Evolutionary conservation across 2,888 invertebrate species (phyloP), one percentile per base, ranked within the genome.

Genomic region (Griposia aprilina): DNA sequence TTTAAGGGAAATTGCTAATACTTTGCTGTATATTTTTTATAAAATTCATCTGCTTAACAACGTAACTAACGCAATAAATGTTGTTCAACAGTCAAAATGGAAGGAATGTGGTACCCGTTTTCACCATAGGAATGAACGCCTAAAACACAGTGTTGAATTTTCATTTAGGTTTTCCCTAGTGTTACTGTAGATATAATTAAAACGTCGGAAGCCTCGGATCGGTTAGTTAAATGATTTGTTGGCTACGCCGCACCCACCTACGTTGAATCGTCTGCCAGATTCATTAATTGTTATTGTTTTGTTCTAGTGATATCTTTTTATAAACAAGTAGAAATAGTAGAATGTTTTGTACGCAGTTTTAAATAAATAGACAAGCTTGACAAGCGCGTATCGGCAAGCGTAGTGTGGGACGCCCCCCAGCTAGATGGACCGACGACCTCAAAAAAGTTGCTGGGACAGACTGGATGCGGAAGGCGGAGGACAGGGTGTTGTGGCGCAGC

Each of bases 201-300:
- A 52, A 50, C 13, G 20, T 77, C 50, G 30, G 15, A 62, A 74
- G 59, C 73, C n/a, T 66, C 10, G 50, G 55, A 82, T 78, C 55
- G 23, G 69, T 75, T 75, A 62, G 13, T 45, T 70, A 80, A 66
- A 77, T 85, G 85, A 83, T 81, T 62, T 62, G 86, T 83, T 67
- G 57, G 73, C 67, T 70, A 67, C 77, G 26, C 15, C 8, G 8
- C 48, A 3, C 48, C 52, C 26, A 79, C 36, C 57, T 36, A 41
- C 57, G 68, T 23, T 17, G 50, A 1, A 26, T 55, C 65, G 48
- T 17, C 50, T 77, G 87, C 78, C 84, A 87, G 71, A 71, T 26
- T 66, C 48, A 36, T 52, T 52, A 57, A 73, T 55, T 26, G 65
- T 68, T 76, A 72, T 77, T 86, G 76, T 88, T 81, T 72, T 74